Evolutionary conservation across 2,888 invertebrate species (phyloP).

Genomic region (Mayetiola destructor): DNA sequence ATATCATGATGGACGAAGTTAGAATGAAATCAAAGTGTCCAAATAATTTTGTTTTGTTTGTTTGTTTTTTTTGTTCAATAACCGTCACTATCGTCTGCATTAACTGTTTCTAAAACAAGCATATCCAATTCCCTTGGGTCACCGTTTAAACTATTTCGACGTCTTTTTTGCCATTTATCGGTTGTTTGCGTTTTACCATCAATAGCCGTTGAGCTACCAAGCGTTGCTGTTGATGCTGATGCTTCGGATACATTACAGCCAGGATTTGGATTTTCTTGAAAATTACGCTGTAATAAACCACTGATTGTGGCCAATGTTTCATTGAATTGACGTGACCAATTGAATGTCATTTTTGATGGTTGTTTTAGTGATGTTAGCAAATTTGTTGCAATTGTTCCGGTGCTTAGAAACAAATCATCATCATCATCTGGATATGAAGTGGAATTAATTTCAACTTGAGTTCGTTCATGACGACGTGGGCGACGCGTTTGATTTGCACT

Average conservation of each 20-base stretch:
- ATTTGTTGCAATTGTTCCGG: constrained; percentile 15
- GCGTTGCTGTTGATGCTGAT: neutral
- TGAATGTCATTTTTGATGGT: constrained; percentile 26
- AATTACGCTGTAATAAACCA: constrained; percentile 19
- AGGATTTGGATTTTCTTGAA: constrained; percentile 7
- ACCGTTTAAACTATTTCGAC: constrained; percentile 30
- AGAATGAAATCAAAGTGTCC: too few relatives aligned
- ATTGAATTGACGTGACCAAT: constrained; percentile 30
- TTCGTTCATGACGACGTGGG: neutral
- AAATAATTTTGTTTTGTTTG: too few relatives aligned
- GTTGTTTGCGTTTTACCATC: constrained; percentile 16
- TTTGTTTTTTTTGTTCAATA: too few relatives aligned
- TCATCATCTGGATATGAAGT: neutral
- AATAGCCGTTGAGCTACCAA: neutral
- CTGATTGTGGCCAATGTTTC: constrained; percentile 28
- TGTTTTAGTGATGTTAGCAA: constrained; percentile 14
- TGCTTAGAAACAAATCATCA: constrained; percentile 1
- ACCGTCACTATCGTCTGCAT: constrained; percentile 31
- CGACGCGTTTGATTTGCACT: neutral
- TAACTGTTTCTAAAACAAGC: constrained; percentile 33
- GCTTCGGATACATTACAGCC: constrained; percentile 10
- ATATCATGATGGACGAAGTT: too few relatives aligned
- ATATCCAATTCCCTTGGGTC: constrained; percentile 34
- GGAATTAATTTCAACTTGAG: constrained; percentile 9
- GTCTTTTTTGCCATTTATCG: constrained; percentile 23